These are phyloP conservation scores for Brachypalpus laphriformis DNA, from an alignment of 2,888 invertebrate species.

Conservation along the genomic window DNA sequence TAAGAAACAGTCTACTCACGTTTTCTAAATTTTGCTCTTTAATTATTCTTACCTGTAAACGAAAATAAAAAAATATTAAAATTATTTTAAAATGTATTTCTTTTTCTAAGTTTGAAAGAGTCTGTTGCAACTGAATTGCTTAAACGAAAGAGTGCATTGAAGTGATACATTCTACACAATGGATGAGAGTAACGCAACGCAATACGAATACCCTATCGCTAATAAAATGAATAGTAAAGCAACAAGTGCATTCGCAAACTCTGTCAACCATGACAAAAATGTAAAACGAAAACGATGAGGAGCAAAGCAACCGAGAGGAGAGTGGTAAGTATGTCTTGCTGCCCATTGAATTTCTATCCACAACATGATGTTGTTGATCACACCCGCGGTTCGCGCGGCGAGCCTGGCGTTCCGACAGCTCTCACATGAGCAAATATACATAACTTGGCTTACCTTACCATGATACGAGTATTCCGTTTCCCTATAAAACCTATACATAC, in stretches of 20 bases:
- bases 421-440: conserved; percentile 45
- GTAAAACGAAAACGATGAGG: conserved; percentile 7
- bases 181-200: background rate
- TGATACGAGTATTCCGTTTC: conserved; percentile 31
- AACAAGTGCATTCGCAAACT: conserved; percentile 67
- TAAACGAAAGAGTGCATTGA: conserved; percentile 24
- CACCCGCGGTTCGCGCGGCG: conserved; percentile 54
- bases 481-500: background rate
- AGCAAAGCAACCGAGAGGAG: conserved; percentile 1
- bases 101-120: background rate
- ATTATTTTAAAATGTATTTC: background rate
- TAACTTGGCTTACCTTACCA: conserved; percentile 30
- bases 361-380: conserved; percentile 67
- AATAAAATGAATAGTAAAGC: conserved; percentile 38
- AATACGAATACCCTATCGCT: background rate
- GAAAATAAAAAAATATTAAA: background rate
- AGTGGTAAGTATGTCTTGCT: conserved; percentile 4
- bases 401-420: conserved; percentile 27
- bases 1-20: background rate
- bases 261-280: conserved; percentile 65
- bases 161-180: conserved; percentile 16
- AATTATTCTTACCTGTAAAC: conserved; percentile 20
- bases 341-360: conserved; percentile 64
- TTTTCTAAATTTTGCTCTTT: background rate
- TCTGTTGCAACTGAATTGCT: conserved; percentile 10